phyloP scores from a whole-genome alignment of 1,140 invertebrate genomes.

The Sycophila sp. region DNA sequence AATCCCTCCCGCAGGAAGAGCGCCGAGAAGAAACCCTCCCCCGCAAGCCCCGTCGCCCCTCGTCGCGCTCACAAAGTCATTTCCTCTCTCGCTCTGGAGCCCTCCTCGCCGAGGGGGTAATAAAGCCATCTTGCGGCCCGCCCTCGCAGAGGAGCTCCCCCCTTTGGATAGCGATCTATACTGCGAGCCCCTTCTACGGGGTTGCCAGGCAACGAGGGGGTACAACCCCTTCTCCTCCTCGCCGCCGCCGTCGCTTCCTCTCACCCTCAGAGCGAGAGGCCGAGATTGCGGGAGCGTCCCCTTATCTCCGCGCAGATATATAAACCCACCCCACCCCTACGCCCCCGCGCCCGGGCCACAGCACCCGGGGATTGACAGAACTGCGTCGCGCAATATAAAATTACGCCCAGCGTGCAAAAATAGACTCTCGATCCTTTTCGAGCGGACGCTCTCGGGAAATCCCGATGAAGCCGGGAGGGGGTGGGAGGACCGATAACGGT shows the following conservation, averaged over 20 bases:
- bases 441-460: neutral
- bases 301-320: slow-evolving; percentile 10
- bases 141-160: slow-evolving; percentile 44
- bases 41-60: too few species aligned
- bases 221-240: slow-evolving; percentile 37
- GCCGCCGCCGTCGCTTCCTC: neutral
- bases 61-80: too few species aligned
- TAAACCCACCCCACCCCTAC: neutral
- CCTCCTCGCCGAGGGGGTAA: slow-evolving; percentile 51
- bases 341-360: neutral
- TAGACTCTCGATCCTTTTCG: neutral
- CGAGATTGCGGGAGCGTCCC: neutral
- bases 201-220: slow-evolving; percentile 47
- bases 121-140: slow-evolving; percentile 56
- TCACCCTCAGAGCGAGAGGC: neutral
- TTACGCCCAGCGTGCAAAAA: neutral
- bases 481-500: slow-evolving; percentile 39
- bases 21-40: slow-evolving; percentile 14
- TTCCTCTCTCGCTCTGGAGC: slow-evolving; percentile 42
- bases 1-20: slow-evolving; percentile 20
- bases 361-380: neutral
- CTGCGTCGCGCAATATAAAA: neutral
- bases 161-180: slow-evolving; percentile 59
- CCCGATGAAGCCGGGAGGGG: slow-evolving; percentile 19
- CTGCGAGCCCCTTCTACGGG: slow-evolving; percentile 43